Base-by-base conservation (phyloP, 1,140 invertebrate species). In the Rhizoglyphus robini region DNA sequence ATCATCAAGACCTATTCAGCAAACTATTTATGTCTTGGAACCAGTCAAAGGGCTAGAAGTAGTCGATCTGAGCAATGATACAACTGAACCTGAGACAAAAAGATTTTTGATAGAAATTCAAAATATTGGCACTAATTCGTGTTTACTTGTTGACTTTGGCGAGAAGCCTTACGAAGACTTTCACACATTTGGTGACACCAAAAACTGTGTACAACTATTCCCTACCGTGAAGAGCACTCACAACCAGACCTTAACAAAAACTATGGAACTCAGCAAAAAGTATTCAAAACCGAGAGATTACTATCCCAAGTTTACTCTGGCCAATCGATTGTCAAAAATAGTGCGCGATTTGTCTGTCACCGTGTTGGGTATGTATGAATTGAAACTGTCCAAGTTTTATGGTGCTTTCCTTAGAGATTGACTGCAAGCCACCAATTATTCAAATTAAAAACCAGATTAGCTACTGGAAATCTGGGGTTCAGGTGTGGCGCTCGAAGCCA, bases 101-200 rank as follows among this genome's bases (percentile, higher is more conserved):
- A 49, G 61, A 32, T 71, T 72, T 57, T 54, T 67, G 30, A 65
- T 72, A 48, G 30, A 25, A 8, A 60, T 70, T 25, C 64, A 69
- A 36, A 51, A 68, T 4, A 18, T 71, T 4, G 77, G 77, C 5
- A 73, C 73, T 4, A 71, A 70, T 1, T 73, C 75, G 0, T 79
- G 77, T 68, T 63, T 78, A 0, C 58, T 73, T 2, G 62, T 79
- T 4, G 72, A 77, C 63, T 78, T 69, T 65, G 76, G 74, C 13
- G 76, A 78, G 54, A 68, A 70, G 29, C 29, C 15, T 15, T 18
- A 13, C n/a, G 27, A 47, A 20, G 46, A 18, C 36, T 62, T 58
- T 0, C 31, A 48, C 3, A 66, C 67, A 5, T 71, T 46, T 65
- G 69, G 69, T 11, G 62, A 67, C 61, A 27, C 58, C 2, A 47